Evolutionary conservation across 2,797 vertebrate genomes (phyloP), one percentile per base, ranked within the genome.

Genomic region (Enteromius fasciolatus): DNA sequence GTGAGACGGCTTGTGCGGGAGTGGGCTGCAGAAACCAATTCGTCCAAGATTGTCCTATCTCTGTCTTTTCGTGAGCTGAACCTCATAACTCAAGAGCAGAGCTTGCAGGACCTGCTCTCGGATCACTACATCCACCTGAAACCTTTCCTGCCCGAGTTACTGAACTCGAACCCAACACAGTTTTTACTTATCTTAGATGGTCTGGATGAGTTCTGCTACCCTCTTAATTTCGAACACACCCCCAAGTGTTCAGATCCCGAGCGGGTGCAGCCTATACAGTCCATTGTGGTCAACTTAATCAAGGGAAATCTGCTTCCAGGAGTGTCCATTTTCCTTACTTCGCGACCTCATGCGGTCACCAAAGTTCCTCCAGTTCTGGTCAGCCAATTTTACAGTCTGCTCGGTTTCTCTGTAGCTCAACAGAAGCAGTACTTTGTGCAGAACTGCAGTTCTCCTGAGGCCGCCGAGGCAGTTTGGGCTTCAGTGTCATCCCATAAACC

Each of bases 161-260:
- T 89, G 78, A 72, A 73, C 8, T 85, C 86, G 4, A 86, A 87
- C 31, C 86, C 88, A 23, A 25, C 64, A 2, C 76, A 80, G 15
- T 36, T 90, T 73, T 77, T 91, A 11, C 64, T 91, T 23, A 87
- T 91, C 61, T 63, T 91, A 20, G 90, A 91, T 57, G 90, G 89
- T 4, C 86, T 91, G 1, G 90, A 91, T 44, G 90, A 91, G 72
- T 91, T 91, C 82, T 66, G 83, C 18, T 87, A 85, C 15, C 88
- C 89, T 11, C 82, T 91, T 61, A 87, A 88, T 77, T 91, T 91
- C 33, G 83, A 85, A 10, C 83, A 66, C 28, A 90, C 89, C 18
- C 89, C 87, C 28, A 91, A 91, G 80, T 91, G 89, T 68, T 89
- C 90, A 2, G 88, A 91, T 70, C 87, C 87, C 0, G 89, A 88